Evolutionary conservation across 1,140 invertebrate species (phyloP), one percentile per base, ranked within the genome.

Genomic region (Meloidogyne exigua): DNA sequence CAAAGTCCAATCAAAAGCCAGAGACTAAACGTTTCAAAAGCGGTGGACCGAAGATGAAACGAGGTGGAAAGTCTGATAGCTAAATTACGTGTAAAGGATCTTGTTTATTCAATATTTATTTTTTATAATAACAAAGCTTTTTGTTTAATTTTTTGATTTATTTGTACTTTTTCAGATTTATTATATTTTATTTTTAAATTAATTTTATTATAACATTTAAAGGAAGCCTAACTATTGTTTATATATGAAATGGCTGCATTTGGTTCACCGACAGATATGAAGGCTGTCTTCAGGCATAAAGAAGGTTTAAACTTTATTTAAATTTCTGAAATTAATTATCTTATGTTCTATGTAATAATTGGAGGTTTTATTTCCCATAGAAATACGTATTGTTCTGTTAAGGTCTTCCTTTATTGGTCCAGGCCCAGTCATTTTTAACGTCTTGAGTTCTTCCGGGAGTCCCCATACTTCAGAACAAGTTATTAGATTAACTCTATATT

Each of bases 1-100:
- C 39, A 32, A 68, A 68, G 9, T 42, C 66, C 1, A 23, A 0
- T 32, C 39, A 18, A 36, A 68, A 68, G 21, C 66, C 66, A 42
- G 66, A 68, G 21, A 68, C 66, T 7, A 68, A 68, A n/a, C 66
- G 66, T n/a, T 68, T 68, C 10, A 68, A 68, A 42, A 68, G 66
- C 10, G 66, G 66, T 21, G 66, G 28, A 36, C 66, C 28, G 39
- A 68, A 57, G 49, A 12, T 25, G 21, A 68, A 21, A 21, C 66
- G 66, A 21, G 21, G 66, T 68, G 66, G 66, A 68, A 42, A 68
- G 18, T 1, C 49, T 4, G 49, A 57, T 57, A n/a, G 5, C 7
- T 57, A 57, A 21, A 57, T n/a, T 57, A 18, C 9, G 15, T 15
- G 42, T n/a, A 57, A 57, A 9, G 49, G 18, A 9, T 7, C 21